Percentiles rank a stretch among this genome's conserved stretches.
These are phyloP conservation scores for Neocrepidodera transversa DNA, from an alignment of 2,888 invertebrate genomes.

Conservation along the genomic window DNA sequence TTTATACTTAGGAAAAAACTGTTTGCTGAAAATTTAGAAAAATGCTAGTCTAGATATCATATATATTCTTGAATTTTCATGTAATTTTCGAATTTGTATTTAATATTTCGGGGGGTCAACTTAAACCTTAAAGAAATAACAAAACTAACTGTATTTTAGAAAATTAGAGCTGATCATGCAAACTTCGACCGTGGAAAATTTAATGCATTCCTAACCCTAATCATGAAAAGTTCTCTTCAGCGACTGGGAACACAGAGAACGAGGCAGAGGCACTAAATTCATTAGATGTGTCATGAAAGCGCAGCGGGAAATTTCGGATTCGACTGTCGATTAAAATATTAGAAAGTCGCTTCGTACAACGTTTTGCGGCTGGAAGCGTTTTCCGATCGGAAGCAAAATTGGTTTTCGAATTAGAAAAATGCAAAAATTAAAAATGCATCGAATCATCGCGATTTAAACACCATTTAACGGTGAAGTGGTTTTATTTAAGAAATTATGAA, in stretches of 20 bases:
- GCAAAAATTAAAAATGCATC: background rate
- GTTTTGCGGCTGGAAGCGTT: conserved; percentile 15
- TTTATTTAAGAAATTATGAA: too few species aligned
- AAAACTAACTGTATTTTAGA: conserved; percentile 20
- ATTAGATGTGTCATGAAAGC: conserved; percentile 29
- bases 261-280: conserved; percentile 25
- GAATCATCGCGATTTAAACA: background rate
- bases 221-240: conserved; percentile 11
- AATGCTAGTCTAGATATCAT: too few species aligned
- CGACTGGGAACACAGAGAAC: conserved; percentile 10
- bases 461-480: too few species aligned
- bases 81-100: too few species aligned
- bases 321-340: conserved; percentile 32
- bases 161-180: conserved; percentile 9
- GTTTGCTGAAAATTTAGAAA: too few species aligned
- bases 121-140: conserved; percentile 20
- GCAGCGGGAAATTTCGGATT: conserved; percentile 22
- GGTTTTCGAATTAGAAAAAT: background rate
- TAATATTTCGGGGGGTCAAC: too few species aligned
- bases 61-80: too few species aligned
- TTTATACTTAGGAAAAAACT: too few species aligned
- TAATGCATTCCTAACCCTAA: conserved; percentile 19
- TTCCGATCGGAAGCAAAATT: conserved; percentile 7
- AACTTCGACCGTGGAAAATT: conserved; percentile 4
- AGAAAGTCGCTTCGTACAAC: conserved; percentile 29